Evolutionary conservation across 2,113 vertebrate genomes (phyloP), one percentile per base, ranked within the genome.

Genomic region (Trichechus manatus): DNA sequence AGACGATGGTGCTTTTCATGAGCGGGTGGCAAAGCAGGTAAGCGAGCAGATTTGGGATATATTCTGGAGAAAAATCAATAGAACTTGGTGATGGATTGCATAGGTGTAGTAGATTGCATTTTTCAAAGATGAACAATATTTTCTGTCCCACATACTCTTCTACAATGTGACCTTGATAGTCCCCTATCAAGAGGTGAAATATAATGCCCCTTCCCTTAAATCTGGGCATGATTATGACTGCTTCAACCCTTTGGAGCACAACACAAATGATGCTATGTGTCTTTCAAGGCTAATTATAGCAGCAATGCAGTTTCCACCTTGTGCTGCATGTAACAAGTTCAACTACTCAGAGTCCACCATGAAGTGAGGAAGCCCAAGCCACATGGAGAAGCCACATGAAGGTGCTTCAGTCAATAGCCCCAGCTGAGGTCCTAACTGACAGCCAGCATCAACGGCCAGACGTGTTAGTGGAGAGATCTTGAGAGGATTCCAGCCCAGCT

Each of bases 1-100:
- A 94, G 29, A 96, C 56, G 27, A 63, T 31, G 33, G 33, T 23
- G 44, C 8, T 61, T 93, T 47, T 13, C 53, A 68, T 74, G 68
- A 82, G 31, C 89, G 7, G 36, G 79, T 44, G 13, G 33, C 19
- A 91, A 94, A 72, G 70, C 20, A 94, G 25, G 22, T 79, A 87
- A 93, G 39, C 17, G 22, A 86, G 81, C 29, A 96, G 72, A 81
- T n/a, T 72, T n/a, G 53, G n/a, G 9, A 72, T 91, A 47, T 66
- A 89, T 94, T 95, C 93, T 91, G 39, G 77, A 93, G 36, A 17
- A 79, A 68, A 86, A 61, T 80, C 85, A 86, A 82, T 61, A 78
- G 33, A 81, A 61, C 74, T 70, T 89, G 78, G 74, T 95, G 25
- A 87, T 8, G 3, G 47, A 79, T 20, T 68, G 17, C 27, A 78